Evolutionary conservation across 35 echinoderm and acorn worm genomes (phyloP).

Genomic region (Eucidaris tribuloides): DNA sequence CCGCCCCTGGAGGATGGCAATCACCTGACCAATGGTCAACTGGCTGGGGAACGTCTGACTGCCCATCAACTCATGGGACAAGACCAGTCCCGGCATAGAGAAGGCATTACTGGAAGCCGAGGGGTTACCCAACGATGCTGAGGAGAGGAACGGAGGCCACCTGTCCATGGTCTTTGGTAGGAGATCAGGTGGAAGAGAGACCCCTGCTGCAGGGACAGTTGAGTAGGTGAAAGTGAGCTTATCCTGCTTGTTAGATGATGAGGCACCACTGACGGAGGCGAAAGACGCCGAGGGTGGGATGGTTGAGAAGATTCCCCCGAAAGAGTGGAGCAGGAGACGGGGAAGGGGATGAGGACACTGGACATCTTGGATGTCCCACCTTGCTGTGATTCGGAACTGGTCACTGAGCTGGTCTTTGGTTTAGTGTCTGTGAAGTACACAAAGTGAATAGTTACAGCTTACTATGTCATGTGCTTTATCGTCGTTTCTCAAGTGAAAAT

Average conservation of each 20-base stretch:
- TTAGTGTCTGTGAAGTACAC: background rate
- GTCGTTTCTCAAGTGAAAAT: no score
- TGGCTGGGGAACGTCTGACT: constrained; percentile 49
- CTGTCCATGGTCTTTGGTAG: constrained; percentile 16
- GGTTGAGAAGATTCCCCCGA: background rate
- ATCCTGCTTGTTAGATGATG: background rate
- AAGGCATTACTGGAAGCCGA: background rate
- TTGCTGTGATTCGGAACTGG: background rate
- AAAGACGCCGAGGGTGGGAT: no score
- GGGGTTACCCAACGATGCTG: constrained; percentile 8
- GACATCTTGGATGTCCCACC: background rate
- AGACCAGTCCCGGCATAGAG: constrained; percentile 46
- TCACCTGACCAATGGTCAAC: constrained; percentile 74
- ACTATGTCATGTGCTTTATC: no score
- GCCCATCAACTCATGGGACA: constrained; percentile 60
- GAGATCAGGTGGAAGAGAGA: background rate
- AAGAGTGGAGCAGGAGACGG: background rate
- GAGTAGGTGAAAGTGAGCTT: background rate
- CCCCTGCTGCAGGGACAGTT: background rate
- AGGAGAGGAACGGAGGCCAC: constrained; percentile 8
- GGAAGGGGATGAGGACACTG: background rate
- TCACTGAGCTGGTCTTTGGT: background rate
- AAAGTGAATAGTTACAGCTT: no score
- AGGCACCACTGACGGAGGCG: background rate
- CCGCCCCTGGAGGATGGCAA: constrained; percentile 57